These are phyloP conservation scores for Tenrec ecaudatus DNA, from an alignment of 2,113 vertebrate species.

Conservation along the genomic window DNA sequence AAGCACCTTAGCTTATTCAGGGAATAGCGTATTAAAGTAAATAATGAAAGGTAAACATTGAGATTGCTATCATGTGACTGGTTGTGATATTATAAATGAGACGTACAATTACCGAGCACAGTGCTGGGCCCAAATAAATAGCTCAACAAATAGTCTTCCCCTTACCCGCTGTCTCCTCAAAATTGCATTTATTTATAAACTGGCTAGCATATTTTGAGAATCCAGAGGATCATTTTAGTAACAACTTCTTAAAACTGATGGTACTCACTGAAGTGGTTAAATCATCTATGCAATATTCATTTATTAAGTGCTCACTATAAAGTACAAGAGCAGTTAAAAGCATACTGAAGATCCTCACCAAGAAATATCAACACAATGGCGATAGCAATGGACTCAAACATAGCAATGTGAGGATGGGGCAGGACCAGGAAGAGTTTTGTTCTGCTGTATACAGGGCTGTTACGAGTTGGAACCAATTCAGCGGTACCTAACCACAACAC, in stretches of 20 bases:
- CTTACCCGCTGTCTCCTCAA: not conserved
- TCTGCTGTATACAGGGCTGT: no score
- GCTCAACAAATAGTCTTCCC: not conserved
- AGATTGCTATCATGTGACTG: not conserved
- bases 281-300: no score
- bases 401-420: no score
- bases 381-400: no score
- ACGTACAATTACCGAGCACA: not conserved
- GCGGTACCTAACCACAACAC: no score
- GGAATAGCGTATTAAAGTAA: not conserved
- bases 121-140: not conserved
- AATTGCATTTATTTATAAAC: not conserved
- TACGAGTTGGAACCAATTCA: no score
- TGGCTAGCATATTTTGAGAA: constrained; percentile 9
- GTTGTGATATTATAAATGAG: constrained; percentile 2
- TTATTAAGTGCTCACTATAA: no score
- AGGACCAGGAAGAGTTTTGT: no score
- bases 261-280: no score
- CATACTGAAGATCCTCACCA: no score
- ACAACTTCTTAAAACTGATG: not conserved
- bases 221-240: not conserved
- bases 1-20: not conserved
- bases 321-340: no score
- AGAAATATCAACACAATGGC: no score
- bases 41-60: constrained; percentile 17